phyloP scores from a whole-genome alignment of 1,140 invertebrate species.

The Drosophila orosa region DNA sequence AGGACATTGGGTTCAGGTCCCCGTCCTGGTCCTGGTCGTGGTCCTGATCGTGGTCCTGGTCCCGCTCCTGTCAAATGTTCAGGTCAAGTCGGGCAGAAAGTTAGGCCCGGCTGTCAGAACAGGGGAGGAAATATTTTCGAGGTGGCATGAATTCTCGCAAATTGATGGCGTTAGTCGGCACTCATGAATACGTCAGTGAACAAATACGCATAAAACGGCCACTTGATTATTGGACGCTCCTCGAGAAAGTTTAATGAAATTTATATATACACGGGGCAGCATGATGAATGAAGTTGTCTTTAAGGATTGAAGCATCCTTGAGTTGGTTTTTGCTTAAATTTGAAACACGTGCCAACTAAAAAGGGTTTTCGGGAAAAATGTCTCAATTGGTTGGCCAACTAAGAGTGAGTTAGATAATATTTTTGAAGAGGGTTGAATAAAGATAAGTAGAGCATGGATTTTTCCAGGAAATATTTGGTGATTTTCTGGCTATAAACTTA shows the following conservation, averaged over 20 bases:
- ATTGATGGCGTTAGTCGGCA: slow-evolving; percentile 69
- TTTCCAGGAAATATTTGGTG: slow-evolving; percentile 2
- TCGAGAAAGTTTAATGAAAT: slow-evolving; percentile 74
- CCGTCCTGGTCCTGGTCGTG: slow-evolving; percentile 21
- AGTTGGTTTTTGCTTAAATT: slow-evolving; percentile 11
- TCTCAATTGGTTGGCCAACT: slow-evolving; percentile 9
- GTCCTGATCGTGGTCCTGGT: too few relatives aligned
- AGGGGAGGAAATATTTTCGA: neutral
- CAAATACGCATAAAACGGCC: slow-evolving; percentile 71
- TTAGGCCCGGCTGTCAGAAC: slow-evolving; percentile 41
- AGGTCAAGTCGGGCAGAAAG: slow-evolving; percentile 35
- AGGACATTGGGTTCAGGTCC: slow-evolving; percentile 17
- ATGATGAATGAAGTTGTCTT: slow-evolving; percentile 68
- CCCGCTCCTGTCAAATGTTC: slow-evolving; percentile 61
- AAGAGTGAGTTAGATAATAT: slow-evolving; percentile 1
- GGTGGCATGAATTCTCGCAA: slow-evolving; percentile 29
- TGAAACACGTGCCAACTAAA: slow-evolving; percentile 51
- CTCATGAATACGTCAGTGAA: slow-evolving; percentile 75
- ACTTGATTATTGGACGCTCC: slow-evolving; percentile 63
- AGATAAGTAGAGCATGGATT: neutral
- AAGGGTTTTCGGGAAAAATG: slow-evolving; percentile 26
- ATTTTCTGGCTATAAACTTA: neutral
- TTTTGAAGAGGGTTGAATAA: slow-evolving; percentile 23
- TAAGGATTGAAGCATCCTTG: slow-evolving; percentile 22
- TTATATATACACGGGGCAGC: slow-evolving; percentile 63